Evolutionary conservation across 53 echinoderm and acorn worm genomes (phyloP), one percentile per base, ranked within the genome.

Genomic region (Echinarachnius parma): DNA sequence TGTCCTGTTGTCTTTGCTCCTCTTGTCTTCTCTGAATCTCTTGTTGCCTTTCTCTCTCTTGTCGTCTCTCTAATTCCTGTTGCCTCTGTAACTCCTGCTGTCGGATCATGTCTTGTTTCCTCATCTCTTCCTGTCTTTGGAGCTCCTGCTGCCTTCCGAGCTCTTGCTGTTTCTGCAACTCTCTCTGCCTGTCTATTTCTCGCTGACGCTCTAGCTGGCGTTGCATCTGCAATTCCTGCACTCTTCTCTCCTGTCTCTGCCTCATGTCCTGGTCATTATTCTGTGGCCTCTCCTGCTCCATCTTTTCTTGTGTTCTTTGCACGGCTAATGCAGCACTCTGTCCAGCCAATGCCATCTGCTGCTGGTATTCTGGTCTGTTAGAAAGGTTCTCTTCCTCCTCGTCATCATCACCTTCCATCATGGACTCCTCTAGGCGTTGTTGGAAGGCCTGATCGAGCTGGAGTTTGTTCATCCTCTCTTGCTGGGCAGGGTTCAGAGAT

Each of bases 371-470:
- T 18, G 74, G 74, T 7, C 28, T 54, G 31, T 34, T 68, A 0
- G 80, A 36, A 4, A 57, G 18, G 14, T 85, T 55, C 28, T 85
- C 82, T 26, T 71, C 72, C 3, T 76, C 76, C 19, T 81, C 77
- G 11, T 81, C 85, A 24, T 77, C 74, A 16, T 65, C 82, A 27
- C 70, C 70, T n/a, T 86, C 78, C 49, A 71, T 64, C 49, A 79
- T 61, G 7, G 87, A 77, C 61, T 92, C 91, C 35, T 82, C 88
- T n/a, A 98, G 66, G 15, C 98, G 85, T 4, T 84, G 82, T 60
- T 98, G 88, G 69, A 98, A 98, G 30, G 78, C 83, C 23, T 80
- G 75, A 49, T 98, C 98, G 74, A 92, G 76, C 53, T 78, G 78
- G 30, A 98, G 67, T 62, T 98, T 98, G 10, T 80, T 66, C 27